Conservation (phyloP, 2,888 invertebrate genomes). For the Thymelicus acteon region DNA sequence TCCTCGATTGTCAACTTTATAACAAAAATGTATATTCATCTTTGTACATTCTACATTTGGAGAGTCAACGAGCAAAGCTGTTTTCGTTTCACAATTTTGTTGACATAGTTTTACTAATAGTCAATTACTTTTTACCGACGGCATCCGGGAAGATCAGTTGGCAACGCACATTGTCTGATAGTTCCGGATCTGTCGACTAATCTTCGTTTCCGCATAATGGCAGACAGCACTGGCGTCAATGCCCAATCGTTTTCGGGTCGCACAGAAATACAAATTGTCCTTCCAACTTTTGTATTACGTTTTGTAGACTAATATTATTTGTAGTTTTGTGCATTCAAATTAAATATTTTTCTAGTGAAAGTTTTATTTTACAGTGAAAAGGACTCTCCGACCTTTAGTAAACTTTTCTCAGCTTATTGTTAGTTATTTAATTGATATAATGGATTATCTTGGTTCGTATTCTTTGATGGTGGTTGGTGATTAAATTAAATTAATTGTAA, state of each 20-base stretch:
- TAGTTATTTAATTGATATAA: too few species aligned
- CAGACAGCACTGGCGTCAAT: slow-evolving; percentile 49
- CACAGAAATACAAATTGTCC: slow-evolving; percentile 1
- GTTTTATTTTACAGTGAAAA: neutral
- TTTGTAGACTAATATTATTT: neutral
- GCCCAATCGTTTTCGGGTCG: slow-evolving; percentile 47
- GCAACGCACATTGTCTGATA: slow-evolving; percentile 60
- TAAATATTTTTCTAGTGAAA: neutral
- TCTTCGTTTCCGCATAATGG: slow-evolving; percentile 72
- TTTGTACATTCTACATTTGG: neutral
- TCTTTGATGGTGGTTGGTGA: too few species aligned
- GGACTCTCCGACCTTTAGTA: too few species aligned
- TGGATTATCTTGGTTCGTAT: too few species aligned
- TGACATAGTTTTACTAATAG: slow-evolving; percentile 36
- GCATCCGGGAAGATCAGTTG: slow-evolving; percentile 55
- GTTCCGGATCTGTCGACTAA: slow-evolving; percentile 71
- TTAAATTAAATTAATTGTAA: too few species aligned
- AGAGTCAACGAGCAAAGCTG: neutral
- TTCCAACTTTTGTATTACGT: neutral
- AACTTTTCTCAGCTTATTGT: too few species aligned
- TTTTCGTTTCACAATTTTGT: slow-evolving; percentile 11
- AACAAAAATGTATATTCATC: too few species aligned
- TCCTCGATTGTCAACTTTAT: too few species aligned
- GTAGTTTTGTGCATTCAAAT: neutral
- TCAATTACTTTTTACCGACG: slow-evolving; percentile 43